Percentiles rank a stretch among this genome's conserved stretches.
Evolutionary conservation across 2,113 vertebrate genomes (phyloP).

Genomic region (Arenaria interpres): DNA sequence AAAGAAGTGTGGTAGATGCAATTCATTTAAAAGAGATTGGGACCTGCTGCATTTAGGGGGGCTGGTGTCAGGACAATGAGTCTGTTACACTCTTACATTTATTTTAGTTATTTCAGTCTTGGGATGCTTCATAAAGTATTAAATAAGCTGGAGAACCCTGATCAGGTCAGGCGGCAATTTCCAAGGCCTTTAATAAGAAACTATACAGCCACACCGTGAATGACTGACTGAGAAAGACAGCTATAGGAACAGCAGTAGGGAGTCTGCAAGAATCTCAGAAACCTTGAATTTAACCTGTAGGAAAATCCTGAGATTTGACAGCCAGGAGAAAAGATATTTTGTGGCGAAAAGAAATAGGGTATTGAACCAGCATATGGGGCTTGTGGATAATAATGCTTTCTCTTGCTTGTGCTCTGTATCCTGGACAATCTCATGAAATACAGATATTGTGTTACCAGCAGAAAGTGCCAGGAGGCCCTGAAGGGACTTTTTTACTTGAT

Average conservation of each 20-base stretch:
- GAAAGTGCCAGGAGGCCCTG: neutral
- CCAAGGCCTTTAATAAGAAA: neutral
- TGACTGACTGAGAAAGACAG: neutral
- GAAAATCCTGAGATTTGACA: slow-evolving; percentile 7
- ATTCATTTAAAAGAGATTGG: neutral
- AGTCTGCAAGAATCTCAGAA: neutral
- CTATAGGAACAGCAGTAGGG: neutral
- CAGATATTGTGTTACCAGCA: neutral
- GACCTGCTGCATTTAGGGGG: neutral
- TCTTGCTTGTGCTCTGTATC: neutral
- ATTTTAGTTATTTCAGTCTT: neutral
- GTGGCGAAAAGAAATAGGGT: neutral
- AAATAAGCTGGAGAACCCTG: neutral
- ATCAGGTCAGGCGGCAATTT: neutral
- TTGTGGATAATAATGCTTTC: neutral
- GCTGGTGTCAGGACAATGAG: neutral
- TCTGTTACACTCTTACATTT: neutral
- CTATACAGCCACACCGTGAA: neutral
- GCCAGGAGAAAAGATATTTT: neutral
- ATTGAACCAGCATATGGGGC: neutral
- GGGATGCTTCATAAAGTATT: neutral
- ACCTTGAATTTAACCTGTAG: neutral
- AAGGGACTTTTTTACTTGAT: neutral
- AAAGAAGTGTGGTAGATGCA: neutral
- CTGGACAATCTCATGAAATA: neutral